Evolutionary conservation across 2,888 invertebrate species (phyloP), one percentile per base, ranked within the genome.

Genomic region (Pherbina coryleti): DNA sequence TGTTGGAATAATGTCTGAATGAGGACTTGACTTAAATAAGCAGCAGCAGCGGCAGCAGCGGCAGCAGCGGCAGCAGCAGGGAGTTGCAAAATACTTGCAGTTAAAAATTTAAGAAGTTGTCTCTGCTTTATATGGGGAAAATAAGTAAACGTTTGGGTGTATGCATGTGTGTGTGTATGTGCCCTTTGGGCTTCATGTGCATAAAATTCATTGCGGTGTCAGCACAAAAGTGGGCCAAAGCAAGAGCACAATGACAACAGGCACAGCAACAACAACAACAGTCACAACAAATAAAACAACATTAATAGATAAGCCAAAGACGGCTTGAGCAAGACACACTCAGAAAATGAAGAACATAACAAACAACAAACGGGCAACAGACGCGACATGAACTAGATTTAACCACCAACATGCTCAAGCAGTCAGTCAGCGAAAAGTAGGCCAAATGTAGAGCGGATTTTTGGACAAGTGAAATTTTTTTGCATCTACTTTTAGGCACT

Each of bases 211-310:
- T 57, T 57, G 57, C 17, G 60, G 31, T 57, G 72, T 31, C n/a
- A 60, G 34, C 44, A 44, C 11, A 74, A 81, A 82, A 76, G 78
- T 83, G 79, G 82, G 82, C 81, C 82, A 82, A 82, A 79, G 81
- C 78, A 81, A 82, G 22, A 79, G 55, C 44, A 67, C n/a, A 67
- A 25, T 57, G 51, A n/a, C 7, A 55, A n/a, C 17, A 72, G 72
- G 55, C 37, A n/a, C 53, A 31, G 22, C 19, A 74, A 57, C 44
- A 28, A 79, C 51, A 49, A 69, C 19, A 69, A 37, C 53, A n/a
- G n/a, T n/a, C 72, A 71, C 22, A 70, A 25, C 28, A 72, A 72
- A 72, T 62, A 11, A 49, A 71, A 57, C 17, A 71, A 71, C 22
- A 44, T 53, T 60, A 11, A 44, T 44, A 44, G 44, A 44, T 44